A percentile compares a stretch with the other conserved stretches of the same genome.
These are phyloP conservation scores for Pituophis catenifer DNA, from an alignment of 2,113 vertebrate genomes.

Conservation along the genomic window DNA sequence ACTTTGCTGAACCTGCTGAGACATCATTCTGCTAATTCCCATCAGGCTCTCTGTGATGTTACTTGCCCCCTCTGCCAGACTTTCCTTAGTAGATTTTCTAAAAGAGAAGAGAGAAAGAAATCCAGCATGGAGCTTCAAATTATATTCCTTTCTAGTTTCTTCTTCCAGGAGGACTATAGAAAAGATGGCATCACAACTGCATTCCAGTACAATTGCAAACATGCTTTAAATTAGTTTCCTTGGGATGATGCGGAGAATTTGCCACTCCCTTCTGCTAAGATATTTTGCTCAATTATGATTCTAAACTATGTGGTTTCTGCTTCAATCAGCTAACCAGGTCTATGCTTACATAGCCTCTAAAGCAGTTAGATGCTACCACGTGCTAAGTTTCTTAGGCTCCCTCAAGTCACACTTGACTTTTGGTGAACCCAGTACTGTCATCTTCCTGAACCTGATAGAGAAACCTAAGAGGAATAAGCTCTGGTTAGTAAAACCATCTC, in stretches of 20 bases:
- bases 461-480: neutral
- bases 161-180: neutral
- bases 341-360: neutral
- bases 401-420: neutral
- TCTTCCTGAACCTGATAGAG: neutral
- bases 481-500: neutral
- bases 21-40: slow-evolving; percentile 96
- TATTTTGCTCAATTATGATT: neutral
- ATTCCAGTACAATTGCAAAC: neutral
- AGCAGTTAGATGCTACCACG: neutral
- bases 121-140: slow-evolving; percentile 7
- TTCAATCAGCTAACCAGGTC: neutral
- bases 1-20: slow-evolving; percentile 92
- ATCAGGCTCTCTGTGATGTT: slow-evolving; percentile 92
- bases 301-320: neutral
- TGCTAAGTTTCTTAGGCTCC: neutral
- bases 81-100: slow-evolving; percentile 88
- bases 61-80: slow-evolving; percentile 84
- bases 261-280: neutral
- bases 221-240: neutral
- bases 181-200: neutral
- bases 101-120: slow-evolving; percentile 15
- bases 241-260: neutral
- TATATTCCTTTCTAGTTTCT: neutral
- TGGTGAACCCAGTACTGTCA: neutral